Conservation (phyloP, 2,888 invertebrate species). For the Pinctada fucata region DNA sequence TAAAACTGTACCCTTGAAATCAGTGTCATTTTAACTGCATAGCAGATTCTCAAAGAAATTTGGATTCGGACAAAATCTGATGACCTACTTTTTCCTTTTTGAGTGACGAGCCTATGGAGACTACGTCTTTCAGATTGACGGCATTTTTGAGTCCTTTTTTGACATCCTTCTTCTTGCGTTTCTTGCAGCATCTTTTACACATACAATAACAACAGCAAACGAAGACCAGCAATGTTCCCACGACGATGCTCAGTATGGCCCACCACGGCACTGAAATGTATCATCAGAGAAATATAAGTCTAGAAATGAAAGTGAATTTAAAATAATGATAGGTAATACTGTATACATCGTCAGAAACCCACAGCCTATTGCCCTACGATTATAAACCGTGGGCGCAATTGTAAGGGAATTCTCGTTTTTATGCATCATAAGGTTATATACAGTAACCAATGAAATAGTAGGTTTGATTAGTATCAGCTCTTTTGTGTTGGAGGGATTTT, state of each 20-base stretch:
- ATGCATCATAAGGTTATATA: no score
- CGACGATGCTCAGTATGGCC: slow-evolving; percentile 73
- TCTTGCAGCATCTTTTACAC: slow-evolving; percentile 74
- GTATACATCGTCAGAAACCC: no score
- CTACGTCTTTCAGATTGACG: slow-evolving; percentile 97
- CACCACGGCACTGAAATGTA: slow-evolving; percentile 67
- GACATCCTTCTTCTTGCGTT: slow-evolving; percentile 75
- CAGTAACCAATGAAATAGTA: no score
- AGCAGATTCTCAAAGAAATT: no score
- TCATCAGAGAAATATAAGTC: neutral
- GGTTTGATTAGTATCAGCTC: no score
- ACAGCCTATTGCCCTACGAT: no score
- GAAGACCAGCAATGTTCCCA: slow-evolving; percentile 70
- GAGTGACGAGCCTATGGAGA: slow-evolving; percentile 95
- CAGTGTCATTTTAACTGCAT: no score
- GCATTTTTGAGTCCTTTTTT: slow-evolving; percentile 83
- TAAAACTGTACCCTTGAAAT: no score
- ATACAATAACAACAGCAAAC: slow-evolving; percentile 73
- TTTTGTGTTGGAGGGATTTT: no score
- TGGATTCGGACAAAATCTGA: no score
- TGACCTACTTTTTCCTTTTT: slow-evolving; percentile 95
- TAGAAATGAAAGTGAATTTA: neutral
- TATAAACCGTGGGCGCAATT: no score
- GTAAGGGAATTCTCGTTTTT: no score
- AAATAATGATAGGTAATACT: neutral